phyloP scores from a whole-genome alignment of 1,140 invertebrate genomes.

The Heliconius melpomene region DNA sequence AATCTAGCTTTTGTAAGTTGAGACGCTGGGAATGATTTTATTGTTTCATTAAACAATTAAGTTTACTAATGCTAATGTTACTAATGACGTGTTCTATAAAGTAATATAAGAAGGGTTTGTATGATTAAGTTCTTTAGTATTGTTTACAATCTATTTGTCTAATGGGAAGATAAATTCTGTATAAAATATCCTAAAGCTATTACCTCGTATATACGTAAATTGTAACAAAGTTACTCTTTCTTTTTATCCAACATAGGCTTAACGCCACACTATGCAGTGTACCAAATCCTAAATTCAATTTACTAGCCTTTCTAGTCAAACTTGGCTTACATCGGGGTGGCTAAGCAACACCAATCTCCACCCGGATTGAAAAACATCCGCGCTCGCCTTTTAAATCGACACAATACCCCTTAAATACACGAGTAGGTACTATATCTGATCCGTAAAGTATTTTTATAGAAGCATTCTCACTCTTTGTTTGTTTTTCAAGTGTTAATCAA shows the following conservation, averaged over 20 bases:
- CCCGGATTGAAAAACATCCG: conserved; percentile 9
- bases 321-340: neutral
- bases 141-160: too few relatives aligned
- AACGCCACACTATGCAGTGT: neutral
- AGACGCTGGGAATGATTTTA: neutral
- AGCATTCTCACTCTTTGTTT: neutral
- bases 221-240: neutral
- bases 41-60: neutral
- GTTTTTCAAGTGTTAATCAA: conserved; percentile 4
- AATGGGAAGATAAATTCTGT: too few relatives aligned
- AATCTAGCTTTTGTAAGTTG: neutral
- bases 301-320: neutral
- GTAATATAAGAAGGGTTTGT: too few relatives aligned
- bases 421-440: neutral
- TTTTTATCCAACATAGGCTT: neutral
- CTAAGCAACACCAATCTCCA: neutral
- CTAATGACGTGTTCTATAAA: neutral
- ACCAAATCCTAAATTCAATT: conserved; percentile 4
- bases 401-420: conserved; percentile 10
- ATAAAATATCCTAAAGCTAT: too few relatives aligned
- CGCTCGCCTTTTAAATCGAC: conserved; percentile 2
- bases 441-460: neutral
- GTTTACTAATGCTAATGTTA: neutral
- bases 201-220: neutral
- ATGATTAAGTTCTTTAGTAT: too few relatives aligned